phyloP scores from a whole-genome alignment of 1,140 invertebrate species.

The Musca domestica region DNA sequence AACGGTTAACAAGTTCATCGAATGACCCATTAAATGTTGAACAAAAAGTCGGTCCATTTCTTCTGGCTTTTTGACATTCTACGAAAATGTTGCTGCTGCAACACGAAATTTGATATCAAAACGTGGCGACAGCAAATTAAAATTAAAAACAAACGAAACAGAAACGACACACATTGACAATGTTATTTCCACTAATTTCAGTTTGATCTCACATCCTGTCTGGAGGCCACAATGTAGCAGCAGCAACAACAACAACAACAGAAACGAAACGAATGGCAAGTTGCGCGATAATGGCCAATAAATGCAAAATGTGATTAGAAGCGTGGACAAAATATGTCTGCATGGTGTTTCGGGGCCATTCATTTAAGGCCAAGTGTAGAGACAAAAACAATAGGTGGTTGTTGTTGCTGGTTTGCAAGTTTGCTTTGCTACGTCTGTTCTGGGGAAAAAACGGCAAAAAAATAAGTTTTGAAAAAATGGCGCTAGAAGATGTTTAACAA shows the following conservation, averaged over 20 bases:
- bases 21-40: conserved; percentile 1
- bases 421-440: too few relatives aligned
- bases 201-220: too few relatives aligned
- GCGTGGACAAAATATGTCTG: conserved; percentile 17
- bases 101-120: conserved; percentile 20
- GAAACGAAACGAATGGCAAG: too few relatives aligned
- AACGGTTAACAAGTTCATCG: conserved; percentile 19
- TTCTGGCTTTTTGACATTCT: too few relatives aligned
- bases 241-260: too few relatives aligned
- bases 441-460: too few relatives aligned
- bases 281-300: conserved; percentile 18
- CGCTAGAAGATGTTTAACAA: conserved; percentile 16
- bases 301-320: conserved; percentile 20
- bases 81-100: neutral
- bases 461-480: neutral
- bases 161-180: too few relatives aligned
- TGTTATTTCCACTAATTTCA: too few relatives aligned
- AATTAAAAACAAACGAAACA: conserved; percentile 5
- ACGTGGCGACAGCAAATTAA: conserved; percentile 19
- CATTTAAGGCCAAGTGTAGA: neutral
- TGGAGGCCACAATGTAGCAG: too few relatives aligned
- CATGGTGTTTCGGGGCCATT: neutral
- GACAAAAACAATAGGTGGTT: neutral
- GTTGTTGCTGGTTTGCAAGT: too few relatives aligned
- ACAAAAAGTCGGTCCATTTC: neutral